A percentile compares a stretch with the other conserved stretches of the same genome.
These are phyloP conservation scores for Lepilemur septentrionalis DNA, from an alignment of 2,797 vertebrate species.

Conservation along the genomic window DNA sequence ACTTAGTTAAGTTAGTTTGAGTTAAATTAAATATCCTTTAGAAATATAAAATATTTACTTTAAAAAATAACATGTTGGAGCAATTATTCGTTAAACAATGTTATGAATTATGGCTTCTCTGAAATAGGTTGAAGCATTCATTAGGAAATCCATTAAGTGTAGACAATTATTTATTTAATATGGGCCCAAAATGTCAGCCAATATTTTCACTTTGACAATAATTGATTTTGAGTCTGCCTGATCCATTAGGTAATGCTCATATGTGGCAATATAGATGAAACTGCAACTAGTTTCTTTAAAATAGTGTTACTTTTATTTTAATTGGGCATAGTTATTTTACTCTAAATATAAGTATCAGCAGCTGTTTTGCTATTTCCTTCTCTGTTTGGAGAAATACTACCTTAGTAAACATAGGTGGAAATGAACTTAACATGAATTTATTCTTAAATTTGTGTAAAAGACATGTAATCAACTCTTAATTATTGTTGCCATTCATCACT, in stretches of 20 bases:
- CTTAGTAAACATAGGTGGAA: background rate
- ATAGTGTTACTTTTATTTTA: background rate
- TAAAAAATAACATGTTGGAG: background rate
- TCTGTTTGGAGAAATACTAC: background rate
- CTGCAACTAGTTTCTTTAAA: background rate
- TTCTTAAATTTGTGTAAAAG: background rate
- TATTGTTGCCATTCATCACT: background rate
- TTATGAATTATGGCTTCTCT: background rate
- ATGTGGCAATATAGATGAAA: too few relatives aligned
- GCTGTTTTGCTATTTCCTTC: background rate
- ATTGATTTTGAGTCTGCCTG: background rate
- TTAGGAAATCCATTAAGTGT: background rate
- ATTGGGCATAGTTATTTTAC: background rate
- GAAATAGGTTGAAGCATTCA: background rate
- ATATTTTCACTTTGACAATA: background rate
- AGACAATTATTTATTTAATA: background rate
- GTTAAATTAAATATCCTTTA: background rate
- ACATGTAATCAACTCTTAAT: background rate
- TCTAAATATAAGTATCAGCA: background rate
- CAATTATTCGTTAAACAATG: background rate
- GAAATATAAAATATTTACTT: background rate
- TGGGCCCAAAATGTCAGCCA: background rate
- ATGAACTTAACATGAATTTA: background rate
- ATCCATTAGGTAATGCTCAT: background rate
- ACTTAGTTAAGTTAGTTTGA: background rate